Percentiles rank a stretch among this genome's conserved stretches.
Conservation (phyloP, 2,888 invertebrate species). For the Diogma glabrata region DNA sequence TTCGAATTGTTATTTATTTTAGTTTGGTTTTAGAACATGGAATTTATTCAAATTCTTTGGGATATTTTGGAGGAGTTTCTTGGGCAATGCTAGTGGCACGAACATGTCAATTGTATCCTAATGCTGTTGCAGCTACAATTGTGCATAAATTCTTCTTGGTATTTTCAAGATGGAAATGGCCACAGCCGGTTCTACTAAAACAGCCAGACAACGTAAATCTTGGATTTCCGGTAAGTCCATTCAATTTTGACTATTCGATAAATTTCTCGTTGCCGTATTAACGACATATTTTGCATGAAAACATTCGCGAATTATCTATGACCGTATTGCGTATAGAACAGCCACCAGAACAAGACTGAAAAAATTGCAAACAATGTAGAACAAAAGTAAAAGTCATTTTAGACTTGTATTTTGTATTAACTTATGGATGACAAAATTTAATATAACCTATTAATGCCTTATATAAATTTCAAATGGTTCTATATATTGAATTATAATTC, state of each 20-base stretch:
- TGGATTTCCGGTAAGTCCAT: constrained; percentile 64
- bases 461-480: too few relatives aligned
- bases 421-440: too few relatives aligned
- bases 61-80: constrained; percentile 95
- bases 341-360: too few relatives aligned
- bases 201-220: constrained; percentile 79
- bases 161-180: constrained; percentile 99
- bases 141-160: constrained; percentile 98
- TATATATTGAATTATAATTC: too few relatives aligned
- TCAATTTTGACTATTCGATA: neutral
- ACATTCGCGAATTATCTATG: too few relatives aligned
- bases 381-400: too few relatives aligned
- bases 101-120: constrained; percentile 96
- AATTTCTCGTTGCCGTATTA: neutral
- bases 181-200: constrained; percentile 91
- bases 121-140: constrained; percentile 86
- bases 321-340: too few relatives aligned
- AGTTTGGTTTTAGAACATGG: constrained; percentile 59
- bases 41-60: constrained; percentile 96
- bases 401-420: too few relatives aligned
- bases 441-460: too few relatives aligned
- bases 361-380: too few relatives aligned
- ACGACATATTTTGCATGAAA: too few relatives aligned
- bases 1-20: constrained; percentile 7
- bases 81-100: constrained; percentile 99